These are phyloP conservation scores for Threskiornis aethiopicus DNA, from an alignment of 2,797 vertebrate species.

Conservation along the genomic window DNA sequence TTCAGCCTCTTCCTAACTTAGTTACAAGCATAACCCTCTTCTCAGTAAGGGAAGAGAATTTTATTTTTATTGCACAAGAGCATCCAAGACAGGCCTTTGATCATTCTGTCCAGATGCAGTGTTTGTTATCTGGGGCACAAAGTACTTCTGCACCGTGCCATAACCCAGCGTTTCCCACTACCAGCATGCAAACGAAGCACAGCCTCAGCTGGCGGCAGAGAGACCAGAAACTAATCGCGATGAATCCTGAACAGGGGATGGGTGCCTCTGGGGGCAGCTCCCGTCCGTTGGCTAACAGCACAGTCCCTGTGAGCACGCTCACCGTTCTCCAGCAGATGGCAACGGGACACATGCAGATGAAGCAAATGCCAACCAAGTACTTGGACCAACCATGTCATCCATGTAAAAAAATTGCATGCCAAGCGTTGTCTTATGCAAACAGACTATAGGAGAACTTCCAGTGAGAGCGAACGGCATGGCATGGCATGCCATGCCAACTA, in stretches of 20 bases:
- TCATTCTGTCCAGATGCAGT: neutral
- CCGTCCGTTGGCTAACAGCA: neutral
- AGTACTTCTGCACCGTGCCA: neutral
- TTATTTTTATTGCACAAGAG: neutral
- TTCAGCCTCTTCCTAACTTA: neutral
- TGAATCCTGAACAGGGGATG: neutral
- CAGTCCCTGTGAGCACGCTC: neutral
- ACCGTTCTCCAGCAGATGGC: neutral
- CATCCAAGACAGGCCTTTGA: neutral
- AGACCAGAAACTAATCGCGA: neutral
- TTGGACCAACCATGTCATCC: neutral
- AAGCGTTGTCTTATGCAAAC: neutral
- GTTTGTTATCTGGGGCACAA: neutral
- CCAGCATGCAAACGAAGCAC: neutral
- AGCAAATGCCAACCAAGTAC: neutral
- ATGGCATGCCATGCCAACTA: neutral
- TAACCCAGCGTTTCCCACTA: neutral
- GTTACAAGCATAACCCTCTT: neutral
- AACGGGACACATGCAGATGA: neutral
- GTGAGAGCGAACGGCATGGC: neutral
- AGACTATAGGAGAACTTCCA: neutral
- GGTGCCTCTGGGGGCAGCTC: neutral
- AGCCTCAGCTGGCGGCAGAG: neutral
- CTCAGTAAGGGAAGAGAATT: neutral
- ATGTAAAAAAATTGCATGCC: neutral